Evolutionary conservation across 30 jellyfish, hydroid and myxozoan genomes (phyloP).

Genomic region (Turritopsis dohrnii): DNA sequence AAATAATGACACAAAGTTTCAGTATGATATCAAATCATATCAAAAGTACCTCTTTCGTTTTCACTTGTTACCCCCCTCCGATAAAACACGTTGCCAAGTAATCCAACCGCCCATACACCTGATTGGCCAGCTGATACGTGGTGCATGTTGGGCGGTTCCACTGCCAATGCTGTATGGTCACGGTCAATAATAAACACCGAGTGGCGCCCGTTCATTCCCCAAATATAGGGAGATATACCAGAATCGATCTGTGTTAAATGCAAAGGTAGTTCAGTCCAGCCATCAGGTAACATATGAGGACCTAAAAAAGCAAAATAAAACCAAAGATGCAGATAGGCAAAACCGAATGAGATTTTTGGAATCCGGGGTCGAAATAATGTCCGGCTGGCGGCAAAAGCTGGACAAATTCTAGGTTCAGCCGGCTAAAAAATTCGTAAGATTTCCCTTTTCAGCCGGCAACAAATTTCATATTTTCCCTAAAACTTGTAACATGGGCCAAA

Average conservation of each 20-base stretch:
- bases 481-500: too few species aligned
- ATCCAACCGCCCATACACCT: constrained; percentile 86
- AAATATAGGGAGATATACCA: constrained; percentile 50
- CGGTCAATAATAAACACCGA: constrained; percentile 40
- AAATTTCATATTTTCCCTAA: too few species aligned
- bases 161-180: constrained; percentile 43
- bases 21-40: not conserved
- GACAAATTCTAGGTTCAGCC: too few species aligned
- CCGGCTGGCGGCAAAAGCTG: too few species aligned
- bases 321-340: too few species aligned
- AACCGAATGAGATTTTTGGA: too few species aligned
- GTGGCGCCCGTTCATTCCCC: constrained; percentile 71
- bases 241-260: constrained; percentile 73
- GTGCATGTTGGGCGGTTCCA: constrained; percentile 48
- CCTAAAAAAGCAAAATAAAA: constrained; percentile 12
- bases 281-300: constrained; percentile 51
- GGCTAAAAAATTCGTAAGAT: too few species aligned
- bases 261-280: constrained; percentile 68
- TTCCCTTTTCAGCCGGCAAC: too few species aligned
- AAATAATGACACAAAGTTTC: not conserved
- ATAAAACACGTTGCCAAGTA: constrained; percentile 62
- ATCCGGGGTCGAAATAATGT: too few species aligned
- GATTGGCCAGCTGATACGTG: constrained; percentile 90
- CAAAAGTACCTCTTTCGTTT: constrained; percentile 30
- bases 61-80: constrained; percentile 40